Base-by-base conservation (phyloP, 1,140 invertebrate genomes). In the Danaus plexippus region DNA sequence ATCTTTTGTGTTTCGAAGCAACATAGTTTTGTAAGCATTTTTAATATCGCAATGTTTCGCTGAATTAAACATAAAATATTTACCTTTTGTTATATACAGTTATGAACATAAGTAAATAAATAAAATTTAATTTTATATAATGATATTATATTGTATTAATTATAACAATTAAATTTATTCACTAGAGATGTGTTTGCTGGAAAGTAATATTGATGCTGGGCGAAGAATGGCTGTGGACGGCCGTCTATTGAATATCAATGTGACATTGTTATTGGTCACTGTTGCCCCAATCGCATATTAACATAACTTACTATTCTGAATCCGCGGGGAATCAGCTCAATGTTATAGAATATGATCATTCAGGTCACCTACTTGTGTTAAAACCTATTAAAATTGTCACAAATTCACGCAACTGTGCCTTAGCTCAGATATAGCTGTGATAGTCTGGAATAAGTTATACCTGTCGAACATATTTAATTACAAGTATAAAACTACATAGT, bases 271-370 rank as follows among this genome's bases (percentile, higher is more conserved):
- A 87, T 87, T 84, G 81, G 80, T 75, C 77, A 75, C 80, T 77
- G 81, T 81, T 84, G 80, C 80, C 83, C 80, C 80, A 87, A 81
- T 80, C 81, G 79, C 76, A 73, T 74, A 85, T 87, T 87, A 80
- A 78, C 83, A 85, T 86, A 86, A 87, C 80, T 87, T 87, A 87
- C 81, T 87, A 87, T 87, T 83, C 83, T 69, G 74, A 73, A 82
- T 83, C 83, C 78, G 73, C 72, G 73, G 81, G 78, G 80, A 84
- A 83, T 79, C 76, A 75, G 71, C 73, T 74, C 77, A 64, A 68
- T 71, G 67, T 67, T 71, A 71, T 77, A 75, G 70, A 82, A 83
- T 82, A 83, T 77, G 69, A 80, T 77, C 71, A 69, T 68, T 77
- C 56, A 64, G 57, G 15, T 15, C 15, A 15, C 15, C 15, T 15